phyloP scores from a whole-genome alignment of 2,888 invertebrate species.

The Chalcis sispes region DNA sequence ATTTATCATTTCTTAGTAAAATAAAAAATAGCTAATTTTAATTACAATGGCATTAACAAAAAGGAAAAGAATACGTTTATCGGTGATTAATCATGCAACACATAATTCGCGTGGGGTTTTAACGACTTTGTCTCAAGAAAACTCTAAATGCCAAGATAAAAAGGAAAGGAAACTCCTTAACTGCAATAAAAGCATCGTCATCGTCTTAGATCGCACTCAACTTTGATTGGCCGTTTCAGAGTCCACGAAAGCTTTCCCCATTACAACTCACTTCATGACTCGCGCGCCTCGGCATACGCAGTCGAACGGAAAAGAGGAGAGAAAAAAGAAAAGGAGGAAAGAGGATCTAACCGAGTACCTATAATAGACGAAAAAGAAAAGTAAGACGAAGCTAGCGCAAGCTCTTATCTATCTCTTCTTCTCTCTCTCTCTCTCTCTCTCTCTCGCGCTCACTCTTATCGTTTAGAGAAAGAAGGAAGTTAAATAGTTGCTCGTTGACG shows the following conservation, averaged over 20 bases:
- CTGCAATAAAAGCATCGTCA: slow-evolving; percentile 5
- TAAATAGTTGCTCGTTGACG: slow-evolving; percentile 14
- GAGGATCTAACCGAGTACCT: too few relatives aligned
- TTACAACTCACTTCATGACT: slow-evolving; percentile 5
- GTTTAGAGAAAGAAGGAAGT: slow-evolving; percentile 4
- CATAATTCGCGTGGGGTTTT: neutral
- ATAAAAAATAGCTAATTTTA: too few relatives aligned
- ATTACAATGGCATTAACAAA: too few relatives aligned
- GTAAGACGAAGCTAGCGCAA: neutral
- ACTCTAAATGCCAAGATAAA: neutral
- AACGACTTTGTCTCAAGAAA: neutral
- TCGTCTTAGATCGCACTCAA: neutral
- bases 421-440: too few relatives aligned
- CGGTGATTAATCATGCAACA: too few relatives aligned
- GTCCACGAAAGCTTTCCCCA: neutral
- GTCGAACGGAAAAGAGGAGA: neutral
- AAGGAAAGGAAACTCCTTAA: neutral
- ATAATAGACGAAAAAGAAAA: neutral
- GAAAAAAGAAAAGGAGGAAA: too few relatives aligned
- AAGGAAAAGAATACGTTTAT: too few relatives aligned
- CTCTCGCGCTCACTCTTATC: too few relatives aligned
- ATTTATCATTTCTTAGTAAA: too few relatives aligned
- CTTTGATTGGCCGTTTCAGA: neutral
- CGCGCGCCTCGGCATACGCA: neutral
- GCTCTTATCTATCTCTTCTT: too few relatives aligned